Evolutionary conservation across 2,888 invertebrate species (phyloP).

Genomic region (Melanotus villosus): DNA sequence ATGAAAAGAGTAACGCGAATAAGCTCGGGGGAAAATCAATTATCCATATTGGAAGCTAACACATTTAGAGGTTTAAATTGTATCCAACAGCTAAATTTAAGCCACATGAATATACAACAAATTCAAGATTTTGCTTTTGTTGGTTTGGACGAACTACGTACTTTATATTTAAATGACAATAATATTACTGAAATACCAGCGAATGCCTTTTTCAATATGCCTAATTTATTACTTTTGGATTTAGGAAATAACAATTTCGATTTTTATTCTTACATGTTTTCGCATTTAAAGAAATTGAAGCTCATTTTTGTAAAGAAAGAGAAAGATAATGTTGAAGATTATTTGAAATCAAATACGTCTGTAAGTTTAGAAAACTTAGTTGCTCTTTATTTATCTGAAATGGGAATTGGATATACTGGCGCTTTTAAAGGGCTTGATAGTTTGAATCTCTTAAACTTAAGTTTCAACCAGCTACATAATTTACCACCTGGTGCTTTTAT

Average conservation of each 20-base stretch:
- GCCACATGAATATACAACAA: background rate
- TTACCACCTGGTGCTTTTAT: background rate
- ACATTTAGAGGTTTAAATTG: slow-evolving; percentile 13
- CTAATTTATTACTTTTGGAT: background rate
- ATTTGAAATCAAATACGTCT: background rate
- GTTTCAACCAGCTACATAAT: background rate
- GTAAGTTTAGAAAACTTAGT: background rate
- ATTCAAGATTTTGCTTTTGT: background rate
- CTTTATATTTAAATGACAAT: background rate
- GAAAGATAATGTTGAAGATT: background rate
- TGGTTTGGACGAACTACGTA: background rate
- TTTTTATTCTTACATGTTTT: background rate
- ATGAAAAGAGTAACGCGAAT: background rate
- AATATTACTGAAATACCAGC: background rate
- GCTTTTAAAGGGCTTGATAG: slow-evolving; percentile 1
- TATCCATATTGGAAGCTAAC: background rate
- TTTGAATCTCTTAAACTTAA: background rate
- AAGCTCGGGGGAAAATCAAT: background rate
- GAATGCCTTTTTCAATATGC: background rate
- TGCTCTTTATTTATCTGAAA: background rate
- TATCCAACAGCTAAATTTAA: slow-evolving; percentile 21
- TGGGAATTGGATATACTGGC: background rate
- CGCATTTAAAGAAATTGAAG: background rate
- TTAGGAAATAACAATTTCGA: background rate
- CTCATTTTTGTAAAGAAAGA: background rate